These are phyloP conservation scores for Telmatherina bonti DNA, from an alignment of 2,797 vertebrate species.

Conservation along the genomic window DNA sequence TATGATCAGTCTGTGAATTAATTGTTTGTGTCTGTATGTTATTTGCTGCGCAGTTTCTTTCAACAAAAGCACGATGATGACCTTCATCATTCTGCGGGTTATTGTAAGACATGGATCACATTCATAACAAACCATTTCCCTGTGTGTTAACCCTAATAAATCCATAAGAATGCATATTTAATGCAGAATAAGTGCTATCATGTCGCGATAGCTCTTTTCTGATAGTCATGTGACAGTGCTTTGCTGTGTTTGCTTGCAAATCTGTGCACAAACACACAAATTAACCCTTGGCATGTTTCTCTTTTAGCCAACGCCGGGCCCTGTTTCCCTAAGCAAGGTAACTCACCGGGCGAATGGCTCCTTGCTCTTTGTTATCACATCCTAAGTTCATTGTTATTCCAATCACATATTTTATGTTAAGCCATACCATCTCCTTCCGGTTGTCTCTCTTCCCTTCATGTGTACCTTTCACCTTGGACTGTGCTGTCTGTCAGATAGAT, in stretches of 20 bases:
- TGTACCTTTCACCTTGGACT: slow-evolving; percentile 49
- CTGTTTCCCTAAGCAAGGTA: slow-evolving; percentile 88
- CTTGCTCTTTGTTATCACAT: slow-evolving; percentile 44
- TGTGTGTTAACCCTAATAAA: slow-evolving; percentile 55
- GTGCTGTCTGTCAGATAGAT: slow-evolving; percentile 63
- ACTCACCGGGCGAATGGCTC: slow-evolving; percentile 69
- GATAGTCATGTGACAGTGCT: slow-evolving; percentile 53
- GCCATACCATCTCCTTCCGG: slow-evolving; percentile 40
- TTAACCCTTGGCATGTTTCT: slow-evolving; percentile 84
- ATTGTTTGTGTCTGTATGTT: slow-evolving; percentile 22
- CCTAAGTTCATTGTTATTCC: slow-evolving; percentile 49
- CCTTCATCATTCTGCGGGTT: slow-evolving; percentile 40
- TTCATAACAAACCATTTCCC: slow-evolving; percentile 52
- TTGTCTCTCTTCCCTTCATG: slow-evolving; percentile 44
- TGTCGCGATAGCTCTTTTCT: slow-evolving; percentile 65
- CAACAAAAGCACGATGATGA: slow-evolving; percentile 25
- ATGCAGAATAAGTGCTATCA: slow-evolving; percentile 68
- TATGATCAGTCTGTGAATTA: slow-evolving; percentile 8
- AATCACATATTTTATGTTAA: slow-evolving; percentile 50
- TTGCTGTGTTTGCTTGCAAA: slow-evolving; percentile 69
- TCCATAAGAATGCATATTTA: slow-evolving; percentile 67
- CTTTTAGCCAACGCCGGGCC: slow-evolving; percentile 85
- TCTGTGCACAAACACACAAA: slow-evolving; percentile 74
- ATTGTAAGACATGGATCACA: slow-evolving; percentile 35
- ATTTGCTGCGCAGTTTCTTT: slow-evolving; percentile 5